A percentile compares a stretch with the other conserved stretches of the same genome.
phyloP scores from a whole-genome alignment of 2,113 vertebrate species.

The Pseudolaguvia tuberculata region DNA sequence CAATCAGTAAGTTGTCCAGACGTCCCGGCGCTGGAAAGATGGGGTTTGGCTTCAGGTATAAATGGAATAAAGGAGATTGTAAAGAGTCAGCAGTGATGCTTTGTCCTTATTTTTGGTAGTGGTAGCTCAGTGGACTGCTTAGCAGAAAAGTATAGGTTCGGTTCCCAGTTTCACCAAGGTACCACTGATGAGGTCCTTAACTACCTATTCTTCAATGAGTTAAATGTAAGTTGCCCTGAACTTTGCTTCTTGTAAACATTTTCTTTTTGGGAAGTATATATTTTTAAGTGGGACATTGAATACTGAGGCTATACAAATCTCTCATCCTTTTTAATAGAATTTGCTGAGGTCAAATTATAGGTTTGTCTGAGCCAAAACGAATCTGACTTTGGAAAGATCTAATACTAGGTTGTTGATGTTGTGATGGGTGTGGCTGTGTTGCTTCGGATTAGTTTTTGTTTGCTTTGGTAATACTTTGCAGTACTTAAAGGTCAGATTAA shows the following conservation, averaged over 20 bases:
- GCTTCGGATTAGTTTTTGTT: neutral
- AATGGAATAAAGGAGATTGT: conserved; percentile 28
- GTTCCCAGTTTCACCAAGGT: too few species aligned
- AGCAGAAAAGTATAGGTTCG: too few species aligned
- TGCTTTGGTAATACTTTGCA: neutral
- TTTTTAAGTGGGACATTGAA: neutral
- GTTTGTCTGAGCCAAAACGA: neutral
- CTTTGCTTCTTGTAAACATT: neutral
- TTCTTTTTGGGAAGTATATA: neutral
- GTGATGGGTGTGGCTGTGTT: conserved; percentile 14
- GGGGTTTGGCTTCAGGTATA: conserved; percentile 18
- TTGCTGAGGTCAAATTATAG: conserved; percentile 35
- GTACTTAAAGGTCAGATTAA: neutral
- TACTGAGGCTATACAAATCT: neutral
- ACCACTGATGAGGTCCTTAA: too few species aligned
- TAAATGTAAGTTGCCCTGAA: too few species aligned
- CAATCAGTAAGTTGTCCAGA: neutral
- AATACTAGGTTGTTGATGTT: conserved; percentile 23
- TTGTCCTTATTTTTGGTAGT: neutral
- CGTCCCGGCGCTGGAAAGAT: conserved; percentile 16
- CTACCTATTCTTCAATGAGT: too few species aligned
- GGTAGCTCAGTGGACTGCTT: too few species aligned
- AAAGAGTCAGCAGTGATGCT: conserved; percentile 6
- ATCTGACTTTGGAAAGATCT: conserved; percentile 2
- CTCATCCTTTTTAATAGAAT: too few species aligned